Base-by-base conservation (phyloP, 2,888 invertebrate genomes). In the Arctia plantaginis region DNA sequence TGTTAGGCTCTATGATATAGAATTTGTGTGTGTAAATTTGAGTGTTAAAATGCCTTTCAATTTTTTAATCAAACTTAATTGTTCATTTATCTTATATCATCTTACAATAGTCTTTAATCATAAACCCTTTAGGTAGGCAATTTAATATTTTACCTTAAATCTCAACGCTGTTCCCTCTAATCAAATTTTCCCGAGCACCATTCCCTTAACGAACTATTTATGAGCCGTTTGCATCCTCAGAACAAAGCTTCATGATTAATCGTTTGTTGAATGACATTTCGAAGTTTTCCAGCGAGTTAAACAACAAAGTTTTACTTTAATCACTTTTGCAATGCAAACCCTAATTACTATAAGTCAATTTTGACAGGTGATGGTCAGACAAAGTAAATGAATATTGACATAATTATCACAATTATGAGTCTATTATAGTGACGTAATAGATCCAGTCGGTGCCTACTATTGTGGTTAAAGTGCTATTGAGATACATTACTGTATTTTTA, bases 231-330 rank as follows among this genome's bases (percentile, higher is more conserved):
- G 90, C 88, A 90, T 90, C 87, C 85, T 85, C 73, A 82, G 82
- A 88, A 91, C 90, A 89, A 90, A 88, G 86, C 87, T 80, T 78
- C 77, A 79, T 92, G 93, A 94, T 93, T 92, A 92, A 94, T 93
- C 83, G 88, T 87, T 78, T 77, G 71, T 73, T 75, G 82, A 89
- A 90, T 90, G 90, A 90, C 90, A 90, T 89, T 85, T 87, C 79
- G 82, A 82, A 87, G 88, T 89, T 86, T 82, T 83, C 80, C 77
- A 73, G 72, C 47, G 80, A 76, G 87, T 89, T 90, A 90, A 91
- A 92, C 92, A 92, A 90, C 87, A 89, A 92, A 93, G 87, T 93
- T 91, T 89, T 87, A 86, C 87, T 88, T 88, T 90, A 90, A 92
- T 90, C 85, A 88, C 88, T 90, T 90, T 89, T 85, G 86, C 89